Base-by-base conservation (phyloP, 2,797 vertebrate genomes). In the Gambusia yucatana region DNA sequence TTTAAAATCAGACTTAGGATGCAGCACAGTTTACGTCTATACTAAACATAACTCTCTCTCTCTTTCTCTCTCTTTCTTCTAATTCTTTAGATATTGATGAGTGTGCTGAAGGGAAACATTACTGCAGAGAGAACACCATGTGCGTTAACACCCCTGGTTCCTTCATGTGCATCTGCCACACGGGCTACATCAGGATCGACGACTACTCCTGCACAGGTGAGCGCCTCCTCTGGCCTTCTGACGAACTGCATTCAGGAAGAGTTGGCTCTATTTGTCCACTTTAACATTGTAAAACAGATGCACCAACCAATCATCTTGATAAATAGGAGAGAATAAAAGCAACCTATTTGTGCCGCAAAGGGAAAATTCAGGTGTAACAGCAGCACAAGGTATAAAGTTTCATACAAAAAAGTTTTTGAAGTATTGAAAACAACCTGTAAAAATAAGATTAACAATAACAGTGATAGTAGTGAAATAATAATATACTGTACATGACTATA, bases 131-230 rank as follows among this genome's bases (percentile, higher is more conserved):
- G 93, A 99, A 99, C 83, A 98, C 97, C 22, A 94, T 98, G 95
- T 99, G 98, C 2, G 96, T 99, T 50, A 99, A 99, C 83, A 98
- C 97, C 16, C 96, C 97, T 0, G 97, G 97, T 65, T 98, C 97
- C 86, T 98, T 98, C 89, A 97, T 98, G 97, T 99, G 98, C 88
- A 96, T 98, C 93, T 99, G 98, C 94, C 97, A 96, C 88, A 96
- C 96, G 0, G 97, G 98, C 52, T 98, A 97, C 88, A 97, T 99
- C 93, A 96, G 97, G 89, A 98, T 99, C 77, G 98, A 99, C 88
- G 98, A 99, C 89, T 99, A 98, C 80, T 98, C 97, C 0, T 99
- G 98, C 88, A 98, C 98, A 96, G 98, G 98, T 98, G 96, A 95
- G 90, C 75, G 84, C 79, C 78, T 87, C 65, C 16, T 59, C 73